These are phyloP conservation scores for Drosophila cardini DNA, from an alignment of 1,140 invertebrate genomes.

Conservation along the genomic window DNA sequence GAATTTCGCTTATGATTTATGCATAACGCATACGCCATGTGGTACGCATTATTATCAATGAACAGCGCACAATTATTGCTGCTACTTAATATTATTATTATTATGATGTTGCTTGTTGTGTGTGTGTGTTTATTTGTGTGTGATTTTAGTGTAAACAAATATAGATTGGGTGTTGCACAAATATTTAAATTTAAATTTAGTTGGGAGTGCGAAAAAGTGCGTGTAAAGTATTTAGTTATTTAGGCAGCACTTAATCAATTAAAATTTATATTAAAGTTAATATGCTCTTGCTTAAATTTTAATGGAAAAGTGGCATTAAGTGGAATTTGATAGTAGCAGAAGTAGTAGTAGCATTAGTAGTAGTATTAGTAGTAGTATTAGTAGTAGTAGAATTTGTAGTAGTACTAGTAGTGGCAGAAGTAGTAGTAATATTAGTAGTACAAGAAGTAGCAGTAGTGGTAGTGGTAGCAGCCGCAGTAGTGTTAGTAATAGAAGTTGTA, in stretches of 20 bases:
- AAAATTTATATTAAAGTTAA: too few species aligned
- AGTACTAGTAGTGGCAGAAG: background rate
- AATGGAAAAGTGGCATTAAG: too few species aligned
- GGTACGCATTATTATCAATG: slow-evolving; percentile 17
- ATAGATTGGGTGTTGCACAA: background rate
- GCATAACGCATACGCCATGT: slow-evolving; percentile 71
- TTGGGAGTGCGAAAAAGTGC: too few species aligned
- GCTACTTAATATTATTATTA: slow-evolving; percentile 4
- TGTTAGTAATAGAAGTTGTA: too few species aligned
- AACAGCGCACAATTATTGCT: background rate
- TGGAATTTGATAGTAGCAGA: too few species aligned
- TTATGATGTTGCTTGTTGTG: background rate
- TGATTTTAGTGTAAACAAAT: background rate
- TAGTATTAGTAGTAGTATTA: background rate
- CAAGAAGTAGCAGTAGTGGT: too few species aligned
- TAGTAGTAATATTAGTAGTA: background rate
- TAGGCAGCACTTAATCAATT: too few species aligned
- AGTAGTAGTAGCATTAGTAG: background rate
- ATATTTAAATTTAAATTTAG: background rate
- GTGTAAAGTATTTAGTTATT: too few species aligned
- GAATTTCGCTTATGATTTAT: slow-evolving; percentile 65
- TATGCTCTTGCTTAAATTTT: too few species aligned
- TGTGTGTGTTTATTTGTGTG: background rate
- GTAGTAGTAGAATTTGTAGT: background rate
- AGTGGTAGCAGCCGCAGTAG: too few species aligned